Percentiles rank a stretch among this genome's conserved stretches.
Conservation (phyloP, 2,113 vertebrate species). For the Cynopterus brachyotis region DNA sequence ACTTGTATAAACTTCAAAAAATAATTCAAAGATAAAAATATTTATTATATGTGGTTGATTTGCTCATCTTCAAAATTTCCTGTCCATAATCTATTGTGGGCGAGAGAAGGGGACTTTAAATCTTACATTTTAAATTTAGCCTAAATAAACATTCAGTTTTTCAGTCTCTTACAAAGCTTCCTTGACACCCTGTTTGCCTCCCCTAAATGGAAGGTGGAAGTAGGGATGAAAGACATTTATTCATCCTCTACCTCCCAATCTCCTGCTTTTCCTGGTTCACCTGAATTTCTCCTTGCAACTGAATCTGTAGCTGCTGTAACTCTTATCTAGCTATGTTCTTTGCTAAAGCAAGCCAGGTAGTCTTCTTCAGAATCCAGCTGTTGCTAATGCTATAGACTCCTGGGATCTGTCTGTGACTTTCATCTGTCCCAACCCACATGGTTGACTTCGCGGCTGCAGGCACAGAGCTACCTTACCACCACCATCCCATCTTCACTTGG, state of each 20-base stretch:
- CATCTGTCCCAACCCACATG: background rate
- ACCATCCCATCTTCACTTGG: background rate
- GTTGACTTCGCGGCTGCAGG: background rate
- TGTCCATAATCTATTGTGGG: background rate
- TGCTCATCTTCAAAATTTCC: conserved; percentile 9
- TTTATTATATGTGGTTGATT: background rate
- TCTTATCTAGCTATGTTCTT: background rate
- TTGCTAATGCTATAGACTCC: background rate
- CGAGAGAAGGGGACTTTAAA: background rate
- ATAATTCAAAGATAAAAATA: background rate
- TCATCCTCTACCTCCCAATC: background rate
- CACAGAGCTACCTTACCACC: background rate
- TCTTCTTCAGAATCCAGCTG: background rate
- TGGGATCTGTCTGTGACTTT: background rate
- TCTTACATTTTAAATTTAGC: background rate
- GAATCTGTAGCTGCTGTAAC: background rate
- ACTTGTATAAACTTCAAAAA: background rate
- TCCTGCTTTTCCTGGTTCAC: background rate
- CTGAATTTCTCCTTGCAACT: background rate
- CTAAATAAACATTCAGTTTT: background rate
- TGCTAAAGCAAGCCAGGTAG: background rate
- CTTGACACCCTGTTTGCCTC: background rate
- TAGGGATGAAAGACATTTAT: background rate
- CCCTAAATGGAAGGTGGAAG: background rate
- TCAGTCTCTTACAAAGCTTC: background rate